Evolutionary conservation across 2,797 vertebrate genomes (phyloP).

Genomic region (Ctenosaura bakeri): DNA sequence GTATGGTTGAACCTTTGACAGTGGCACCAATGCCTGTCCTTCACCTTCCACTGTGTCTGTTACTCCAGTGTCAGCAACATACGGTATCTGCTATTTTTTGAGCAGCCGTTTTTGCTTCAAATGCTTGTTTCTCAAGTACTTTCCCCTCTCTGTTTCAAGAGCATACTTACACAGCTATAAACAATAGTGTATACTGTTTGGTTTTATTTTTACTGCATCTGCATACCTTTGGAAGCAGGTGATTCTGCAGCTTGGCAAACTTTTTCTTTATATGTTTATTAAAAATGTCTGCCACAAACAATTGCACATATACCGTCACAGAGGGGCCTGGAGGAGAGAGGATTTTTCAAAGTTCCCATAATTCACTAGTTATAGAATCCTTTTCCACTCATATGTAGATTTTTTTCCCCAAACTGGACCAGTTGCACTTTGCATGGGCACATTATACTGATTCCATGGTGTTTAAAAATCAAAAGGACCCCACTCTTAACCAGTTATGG

Average conservation of each 20-base stretch:
- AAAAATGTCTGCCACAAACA: neutral
- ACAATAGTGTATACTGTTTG: neutral
- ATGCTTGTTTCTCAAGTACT: neutral
- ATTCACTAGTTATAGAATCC: neutral
- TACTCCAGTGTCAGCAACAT: neutral
- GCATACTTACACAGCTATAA: neutral
- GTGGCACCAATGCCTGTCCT: neutral
- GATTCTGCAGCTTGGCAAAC: neutral
- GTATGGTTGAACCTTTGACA: neutral
- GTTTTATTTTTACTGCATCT: neutral
- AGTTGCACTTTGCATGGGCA: neutral
- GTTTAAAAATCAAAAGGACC: neutral
- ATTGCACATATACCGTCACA: neutral
- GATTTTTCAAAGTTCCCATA: neutral
- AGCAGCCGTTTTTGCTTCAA: neutral
- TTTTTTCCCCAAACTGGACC: neutral
- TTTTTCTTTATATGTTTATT: neutral
- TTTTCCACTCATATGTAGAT: neutral
- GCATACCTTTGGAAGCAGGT: neutral
- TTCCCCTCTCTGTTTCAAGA: neutral
- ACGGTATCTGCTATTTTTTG: neutral
- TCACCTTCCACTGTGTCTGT: neutral
- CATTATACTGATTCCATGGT: neutral
- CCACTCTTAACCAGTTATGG: neutral
- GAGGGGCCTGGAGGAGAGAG: too few species aligned